Evolutionary conservation across 1,140 invertebrate species (phyloP).

Genomic region (Rhizoglyphus robini): DNA sequence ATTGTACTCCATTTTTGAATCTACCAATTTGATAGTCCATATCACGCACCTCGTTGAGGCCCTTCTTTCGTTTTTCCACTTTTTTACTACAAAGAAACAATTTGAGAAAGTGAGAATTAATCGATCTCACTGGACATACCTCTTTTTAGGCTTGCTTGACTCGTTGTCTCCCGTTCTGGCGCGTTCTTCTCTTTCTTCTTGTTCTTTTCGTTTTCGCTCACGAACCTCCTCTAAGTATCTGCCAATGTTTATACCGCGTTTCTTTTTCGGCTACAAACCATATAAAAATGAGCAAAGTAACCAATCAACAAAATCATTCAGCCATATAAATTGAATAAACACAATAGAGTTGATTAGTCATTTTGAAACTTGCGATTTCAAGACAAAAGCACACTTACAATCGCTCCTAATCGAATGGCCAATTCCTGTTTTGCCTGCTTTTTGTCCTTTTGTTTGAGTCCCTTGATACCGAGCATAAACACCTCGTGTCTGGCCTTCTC

Average conservation of each 20-base stretch:
- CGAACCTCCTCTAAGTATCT: neutral
- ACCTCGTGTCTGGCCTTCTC: conserved; percentile 37
- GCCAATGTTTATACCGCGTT: neutral
- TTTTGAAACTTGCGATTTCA: neutral
- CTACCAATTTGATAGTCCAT: conserved; percentile 19
- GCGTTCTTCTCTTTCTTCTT: neutral
- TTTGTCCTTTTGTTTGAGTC: conserved; percentile 42
- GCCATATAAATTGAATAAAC: neutral
- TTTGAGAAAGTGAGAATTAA: neutral
- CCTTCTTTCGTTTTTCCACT: neutral
- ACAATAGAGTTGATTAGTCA: neutral
- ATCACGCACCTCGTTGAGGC: conserved; percentile 14
- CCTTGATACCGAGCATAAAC: conserved; percentile 48
- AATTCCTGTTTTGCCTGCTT: conserved; percentile 44
- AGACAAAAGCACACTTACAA: conserved; percentile 20
- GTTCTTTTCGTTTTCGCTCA: conserved; percentile 9
- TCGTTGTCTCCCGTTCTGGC: neutral
- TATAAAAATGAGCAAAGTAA: conserved; percentile 7
- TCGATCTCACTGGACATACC: no score
- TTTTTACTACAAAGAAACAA: neutral
- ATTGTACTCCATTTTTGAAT: conserved; percentile 16
- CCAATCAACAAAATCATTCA: neutral
- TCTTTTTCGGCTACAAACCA: conserved; percentile 15
- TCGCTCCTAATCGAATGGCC: conserved; percentile 47
- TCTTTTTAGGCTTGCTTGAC: neutral